Evolutionary conservation across 2,797 vertebrate genomes (phyloP).

Genomic region (Micromesistius poutassou): DNA sequence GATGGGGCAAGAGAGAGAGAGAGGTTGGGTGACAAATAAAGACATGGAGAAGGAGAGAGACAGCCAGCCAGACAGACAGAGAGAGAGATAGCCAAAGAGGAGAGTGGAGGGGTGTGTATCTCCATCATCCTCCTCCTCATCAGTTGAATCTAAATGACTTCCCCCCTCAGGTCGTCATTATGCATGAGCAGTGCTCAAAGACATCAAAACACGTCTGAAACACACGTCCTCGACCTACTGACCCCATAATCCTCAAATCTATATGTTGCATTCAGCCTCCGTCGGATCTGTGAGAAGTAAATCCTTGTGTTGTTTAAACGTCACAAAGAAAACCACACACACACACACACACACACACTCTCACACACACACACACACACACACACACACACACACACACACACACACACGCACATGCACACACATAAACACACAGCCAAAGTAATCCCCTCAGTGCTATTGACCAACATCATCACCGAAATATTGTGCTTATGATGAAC

Average conservation of each 20-base stretch:
- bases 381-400: too few relatives aligned
- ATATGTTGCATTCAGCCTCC: neutral
- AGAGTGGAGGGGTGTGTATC: neutral
- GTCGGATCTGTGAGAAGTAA: neutral
- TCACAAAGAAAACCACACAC: neutral
- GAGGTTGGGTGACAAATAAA: neutral
- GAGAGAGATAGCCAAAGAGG: neutral
- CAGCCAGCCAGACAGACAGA: neutral
- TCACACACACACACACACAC: too few relatives aligned
- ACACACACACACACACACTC: too few relatives aligned
- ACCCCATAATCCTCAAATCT: neutral
- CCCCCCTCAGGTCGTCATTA: neutral
- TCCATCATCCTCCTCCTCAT: neutral
- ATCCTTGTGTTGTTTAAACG: neutral
- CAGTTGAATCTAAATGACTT: neutral
- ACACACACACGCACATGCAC: too few relatives aligned
- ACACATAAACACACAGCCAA: neutral
- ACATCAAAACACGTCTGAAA: neutral
- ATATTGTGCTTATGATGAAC: neutral
- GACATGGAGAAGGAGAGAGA: too few relatives aligned
- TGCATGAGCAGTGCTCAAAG: neutral
- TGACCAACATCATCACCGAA: neutral
- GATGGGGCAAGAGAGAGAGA: neutral
- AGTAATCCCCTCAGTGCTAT: neutral
- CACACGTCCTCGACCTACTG: neutral